These are phyloP conservation scores for Leptopilina boulardi DNA, from an alignment of 1,140 invertebrate species.

Conservation along the genomic window DNA sequence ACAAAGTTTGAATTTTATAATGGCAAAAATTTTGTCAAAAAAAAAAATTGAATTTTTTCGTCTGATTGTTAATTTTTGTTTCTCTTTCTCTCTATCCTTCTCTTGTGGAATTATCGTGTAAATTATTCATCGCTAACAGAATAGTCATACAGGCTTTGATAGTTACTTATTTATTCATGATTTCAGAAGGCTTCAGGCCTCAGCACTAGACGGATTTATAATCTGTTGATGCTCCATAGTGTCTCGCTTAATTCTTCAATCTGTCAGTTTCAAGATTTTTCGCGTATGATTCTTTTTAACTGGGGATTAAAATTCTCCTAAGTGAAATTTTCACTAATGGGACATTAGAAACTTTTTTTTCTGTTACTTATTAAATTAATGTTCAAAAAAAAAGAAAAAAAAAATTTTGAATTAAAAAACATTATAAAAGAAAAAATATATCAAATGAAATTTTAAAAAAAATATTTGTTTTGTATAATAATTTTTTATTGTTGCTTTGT, in stretches of 20 bases:
- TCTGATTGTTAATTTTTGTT: too few relatives aligned
- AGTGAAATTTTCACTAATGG: too few relatives aligned
- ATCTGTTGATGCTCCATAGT: conserved; percentile 16
- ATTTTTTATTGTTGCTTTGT: conserved; percentile 74
- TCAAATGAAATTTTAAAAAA: too few relatives aligned
- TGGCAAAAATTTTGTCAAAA: too few relatives aligned
- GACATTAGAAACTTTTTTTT: too few relatives aligned
- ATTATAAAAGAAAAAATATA: too few relatives aligned
- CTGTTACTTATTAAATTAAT: too few relatives aligned
- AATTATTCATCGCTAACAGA: conserved; percentile 53
- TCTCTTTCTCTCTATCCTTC: neutral
- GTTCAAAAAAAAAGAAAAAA: too few relatives aligned
- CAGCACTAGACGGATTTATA: conserved; percentile 1
- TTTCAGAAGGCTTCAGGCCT: conserved; percentile 23
- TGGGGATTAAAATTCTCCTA: neutral
- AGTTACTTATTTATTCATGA: conserved; percentile 16
- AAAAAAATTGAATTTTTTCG: neutral
- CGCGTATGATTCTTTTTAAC: neutral
- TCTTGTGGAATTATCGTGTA: conserved; percentile 55
- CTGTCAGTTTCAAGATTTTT: neutral
- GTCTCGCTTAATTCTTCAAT: conserved; percentile 6
- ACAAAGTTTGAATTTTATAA: too few relatives aligned
- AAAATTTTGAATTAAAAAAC: too few relatives aligned
- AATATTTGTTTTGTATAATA: too few relatives aligned
- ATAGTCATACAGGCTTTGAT: conserved; percentile 12